Base-by-base conservation (phyloP, 2,797 vertebrate genomes). In the Margarornis squamiger region DNA sequence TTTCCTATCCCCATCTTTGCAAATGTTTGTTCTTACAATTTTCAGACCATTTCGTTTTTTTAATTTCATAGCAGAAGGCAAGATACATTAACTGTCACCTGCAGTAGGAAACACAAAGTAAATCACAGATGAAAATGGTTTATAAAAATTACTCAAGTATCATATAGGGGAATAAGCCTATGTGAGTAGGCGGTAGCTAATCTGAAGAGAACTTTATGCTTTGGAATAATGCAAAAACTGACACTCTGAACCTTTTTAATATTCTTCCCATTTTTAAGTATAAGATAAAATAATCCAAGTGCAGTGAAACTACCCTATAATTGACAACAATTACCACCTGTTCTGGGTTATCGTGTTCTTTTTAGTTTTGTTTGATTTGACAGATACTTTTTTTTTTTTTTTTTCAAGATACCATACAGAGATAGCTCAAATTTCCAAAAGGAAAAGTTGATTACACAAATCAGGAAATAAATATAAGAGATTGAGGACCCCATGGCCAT, bases 91-190 rank as follows among this genome's bases (percentile, higher is more conserved):
- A 93, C 72, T 89, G 68, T 92, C 52, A 9, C 67, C 46, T 95
- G 75, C 66, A 92, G 82, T 63, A 88, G 43, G 66, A 94, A 95
- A 72, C 46, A 84, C 39, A 77, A 92, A 92, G 52, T 78, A 90
- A 96, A 94, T 92, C 89, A 94, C 72, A 82, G 78, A 93, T 93
- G 89, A 80, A 94, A 95, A 95, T 62, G 75, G 54, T 92, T 95
- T 90, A 65, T 88, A 94, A 88, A 77, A 96, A 93, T 95, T 97
- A 67, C 51, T 95, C 78, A 89, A 89, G 57, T 92, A 93, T 96
- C 87, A 93, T 41, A 67, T 45, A 84, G 54, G 54, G 14, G 66
- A 96, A 95, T 63, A 94, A 90, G 41, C 63, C 3, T 14, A 41
- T 17, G 2, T 51, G 67, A 95, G 70, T 81, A 95, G 78, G 89